phyloP scores from a whole-genome alignment of 2,113 vertebrate genomes.

The Cyprinodon tularosa region DNA sequence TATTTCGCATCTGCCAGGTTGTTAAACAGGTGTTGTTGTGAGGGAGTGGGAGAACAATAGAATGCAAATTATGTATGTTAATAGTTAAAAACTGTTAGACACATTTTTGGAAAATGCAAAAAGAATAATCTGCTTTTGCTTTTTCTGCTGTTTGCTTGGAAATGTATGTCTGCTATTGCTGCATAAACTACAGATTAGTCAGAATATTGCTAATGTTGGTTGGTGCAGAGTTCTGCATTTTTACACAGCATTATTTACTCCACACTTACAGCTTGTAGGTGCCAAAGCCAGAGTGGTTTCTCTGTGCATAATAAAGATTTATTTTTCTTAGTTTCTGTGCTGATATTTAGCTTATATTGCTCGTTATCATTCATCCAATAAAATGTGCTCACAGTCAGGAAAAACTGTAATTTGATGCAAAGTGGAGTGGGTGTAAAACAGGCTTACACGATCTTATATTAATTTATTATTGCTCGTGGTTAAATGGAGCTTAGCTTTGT shows the following conservation, averaged over 20 bases:
- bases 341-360: conserved; percentile 75
- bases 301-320: conserved; percentile 72
- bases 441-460: conserved; percentile 76
- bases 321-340: conserved; percentile 47
- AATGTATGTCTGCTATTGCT: conserved; percentile 45
- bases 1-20: conserved; percentile 18
- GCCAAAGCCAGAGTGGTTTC: conserved; percentile 46
- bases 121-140: conserved; percentile 1
- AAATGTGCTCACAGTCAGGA: conserved; percentile 60
- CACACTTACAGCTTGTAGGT: conserved; percentile 63
- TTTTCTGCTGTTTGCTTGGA: conserved; percentile 39
- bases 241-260: conserved; percentile 73
- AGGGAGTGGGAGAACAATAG: neutral
- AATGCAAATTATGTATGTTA: neutral
- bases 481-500: conserved; percentile 80
- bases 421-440: conserved; percentile 42
- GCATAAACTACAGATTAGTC: conserved; percentile 61
- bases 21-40: neutral
- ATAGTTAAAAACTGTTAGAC: neutral
- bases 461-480: conserved; percentile 76
- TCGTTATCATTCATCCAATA: conserved; percentile 74
- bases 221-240: conserved; percentile 62
- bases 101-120: conserved; percentile 5
- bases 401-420: conserved; percentile 66
- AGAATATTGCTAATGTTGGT: conserved; percentile 74